Evolutionary conservation across 2,888 invertebrate species (phyloP).

Genomic region (Ophioninae sp.): DNA sequence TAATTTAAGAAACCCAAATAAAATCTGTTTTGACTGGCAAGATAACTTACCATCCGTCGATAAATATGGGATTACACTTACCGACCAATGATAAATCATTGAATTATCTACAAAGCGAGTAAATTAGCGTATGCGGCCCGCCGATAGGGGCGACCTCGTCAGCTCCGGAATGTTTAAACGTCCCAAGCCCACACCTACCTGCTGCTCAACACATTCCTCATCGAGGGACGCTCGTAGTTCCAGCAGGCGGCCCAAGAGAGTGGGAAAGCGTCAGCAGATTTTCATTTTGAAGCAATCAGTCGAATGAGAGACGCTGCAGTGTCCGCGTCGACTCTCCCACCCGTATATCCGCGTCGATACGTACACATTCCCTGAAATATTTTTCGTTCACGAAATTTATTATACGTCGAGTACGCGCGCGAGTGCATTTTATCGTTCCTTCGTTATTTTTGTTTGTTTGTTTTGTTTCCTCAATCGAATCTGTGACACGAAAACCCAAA

Average conservation of each 20-base stretch:
- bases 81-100: neutral
- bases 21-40: too few relatives aligned
- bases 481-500: slow-evolving; percentile 32
- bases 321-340: slow-evolving; percentile 44
- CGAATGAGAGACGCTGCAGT: slow-evolving; percentile 53
- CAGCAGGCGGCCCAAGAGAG: slow-evolving; percentile 14
- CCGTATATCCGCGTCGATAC: slow-evolving; percentile 19
- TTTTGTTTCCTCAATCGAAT: neutral
- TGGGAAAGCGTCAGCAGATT: slow-evolving; percentile 20
- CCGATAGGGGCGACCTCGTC: slow-evolving; percentile 27
- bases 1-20: too few relatives aligned
- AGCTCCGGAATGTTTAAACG: neutral
- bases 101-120: neutral
- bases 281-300: slow-evolving; percentile 48
- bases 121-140: neutral
- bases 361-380: neutral
- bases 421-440: neutral
- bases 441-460: slow-evolving; percentile 2
- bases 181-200: neutral
- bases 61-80: neutral
- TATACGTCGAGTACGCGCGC: slow-evolving; percentile 2
- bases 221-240: slow-evolving; percentile 8
- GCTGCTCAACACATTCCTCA: neutral
- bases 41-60: too few relatives aligned
- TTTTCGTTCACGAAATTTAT: neutral